Base-by-base conservation (phyloP, 2,113 vertebrate genomes). In the Gavia stellata region DNA sequence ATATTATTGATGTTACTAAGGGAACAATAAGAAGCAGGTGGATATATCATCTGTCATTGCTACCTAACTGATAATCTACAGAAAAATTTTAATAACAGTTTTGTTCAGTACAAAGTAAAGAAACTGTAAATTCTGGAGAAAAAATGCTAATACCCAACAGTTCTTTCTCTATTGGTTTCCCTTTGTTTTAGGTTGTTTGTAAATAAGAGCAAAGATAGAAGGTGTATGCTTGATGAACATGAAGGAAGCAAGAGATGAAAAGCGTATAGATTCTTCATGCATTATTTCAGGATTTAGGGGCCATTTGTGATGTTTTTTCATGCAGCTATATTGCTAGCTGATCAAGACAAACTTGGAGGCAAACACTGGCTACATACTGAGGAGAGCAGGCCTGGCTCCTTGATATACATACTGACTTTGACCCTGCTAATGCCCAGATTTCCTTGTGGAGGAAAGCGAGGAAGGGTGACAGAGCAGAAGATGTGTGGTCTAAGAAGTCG, bases 11-110 rank as follows among this genome's bases (percentile, higher is more conserved):
- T 81, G 91, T 95, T 89, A 91, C 77, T 95, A 89, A 53, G 59
- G 91, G 85, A 97, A 94, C 75, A 91, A 94, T 72, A 91, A 87
- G 88, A 72, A 95, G 25, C 87, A 96, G 91, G 89, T 94, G 92
- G 85, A 62, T 90, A 66, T 59, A 72, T 94, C 87, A 95, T 97
- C 95, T 97, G 94, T 89, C 92, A 93, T 72, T 78, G 49, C 31
- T 88, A 91, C 56, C 81, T 96, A 89, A 87, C 15, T 44, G 40
- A 78, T 63, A 92, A 93, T 88, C 93, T 86, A 53, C 40, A 91
- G 70, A 75, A 90, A 88, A 66, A 14, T 6, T 10, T 52, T 65
- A 63, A 85, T 49, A 92, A 58, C 29, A 26, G 8, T 80, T 90
- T 94, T 16, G 17, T 83, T 93, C 20, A 66, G 5, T 62, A 53